Conservation (phyloP, 2,113 vertebrate genomes). For the Grammomys dolichurus region DNA sequence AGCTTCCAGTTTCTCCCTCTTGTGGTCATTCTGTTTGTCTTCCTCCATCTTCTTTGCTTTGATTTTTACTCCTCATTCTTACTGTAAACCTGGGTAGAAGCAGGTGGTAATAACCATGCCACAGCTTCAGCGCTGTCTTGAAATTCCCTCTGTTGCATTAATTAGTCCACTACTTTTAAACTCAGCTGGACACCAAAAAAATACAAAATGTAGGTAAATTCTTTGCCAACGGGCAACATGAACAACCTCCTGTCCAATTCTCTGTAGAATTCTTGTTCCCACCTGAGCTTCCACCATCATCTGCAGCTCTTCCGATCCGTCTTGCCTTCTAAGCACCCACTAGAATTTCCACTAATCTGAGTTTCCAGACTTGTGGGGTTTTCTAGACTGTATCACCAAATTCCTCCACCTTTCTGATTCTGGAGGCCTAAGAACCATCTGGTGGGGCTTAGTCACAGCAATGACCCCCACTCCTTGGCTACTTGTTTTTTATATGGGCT, state of each 20-base stretch:
- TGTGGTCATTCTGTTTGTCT: background rate
- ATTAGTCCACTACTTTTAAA: background rate
- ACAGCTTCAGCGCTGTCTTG: background rate
- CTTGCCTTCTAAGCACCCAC: background rate
- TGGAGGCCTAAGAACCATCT: background rate
- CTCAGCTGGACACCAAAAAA: background rate
- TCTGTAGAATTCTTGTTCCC: background rate
- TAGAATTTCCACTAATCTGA: background rate
- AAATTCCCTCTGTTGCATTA: background rate
- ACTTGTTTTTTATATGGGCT: background rate
- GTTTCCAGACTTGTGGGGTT: background rate
- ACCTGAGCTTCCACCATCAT: background rate
- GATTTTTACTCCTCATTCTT: background rate
- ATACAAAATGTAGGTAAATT: background rate
- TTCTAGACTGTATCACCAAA: background rate
- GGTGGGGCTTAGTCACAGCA: background rate
- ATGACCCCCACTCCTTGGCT: background rate
- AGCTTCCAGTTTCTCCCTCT: background rate
- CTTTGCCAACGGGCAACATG: background rate
- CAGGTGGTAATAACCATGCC: background rate
- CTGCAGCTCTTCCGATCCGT: background rate
- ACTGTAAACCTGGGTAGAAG: background rate
- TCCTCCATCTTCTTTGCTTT: background rate
- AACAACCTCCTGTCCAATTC: background rate
- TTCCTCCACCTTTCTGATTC: background rate